Percentiles rank a stretch among this genome's conserved stretches.
These are phyloP conservation scores for Drosophila biarmipes DNA, from an alignment of 1,140 invertebrate genomes.

Conservation along the genomic window DNA sequence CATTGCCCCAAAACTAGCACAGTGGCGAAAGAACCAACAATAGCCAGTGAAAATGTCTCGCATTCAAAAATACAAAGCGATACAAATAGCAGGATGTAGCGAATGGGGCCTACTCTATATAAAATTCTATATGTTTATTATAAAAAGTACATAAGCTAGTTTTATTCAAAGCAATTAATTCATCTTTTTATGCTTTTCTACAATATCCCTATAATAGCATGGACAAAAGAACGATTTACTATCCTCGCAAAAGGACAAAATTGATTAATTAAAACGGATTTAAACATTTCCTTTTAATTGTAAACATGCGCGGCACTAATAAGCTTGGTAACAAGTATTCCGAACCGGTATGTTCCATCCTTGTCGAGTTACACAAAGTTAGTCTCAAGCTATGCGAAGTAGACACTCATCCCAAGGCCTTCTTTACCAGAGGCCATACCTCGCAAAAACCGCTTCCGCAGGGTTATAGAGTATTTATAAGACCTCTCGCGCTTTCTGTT, in stretches of 20 bases:
- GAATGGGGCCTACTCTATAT: slow-evolving; percentile 30
- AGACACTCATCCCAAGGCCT: background rate
- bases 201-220: too few species aligned
- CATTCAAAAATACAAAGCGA: slow-evolving; percentile 78
- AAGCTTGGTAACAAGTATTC: background rate
- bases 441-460: slow-evolving; percentile 9
- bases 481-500: slow-evolving; percentile 53
- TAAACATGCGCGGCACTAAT: too few species aligned
- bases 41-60: slow-evolving; percentile 62
- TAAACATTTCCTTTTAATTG: too few species aligned
- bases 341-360: background rate
- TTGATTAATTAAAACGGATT: too few species aligned
- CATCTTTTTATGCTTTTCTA: too few species aligned
- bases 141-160: too few species aligned
- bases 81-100: slow-evolving; percentile 53
- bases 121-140: background rate
- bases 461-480: slow-evolving; percentile 64
- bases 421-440: background rate
- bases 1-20: slow-evolving; percentile 76
- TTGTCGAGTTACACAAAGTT: background rate
- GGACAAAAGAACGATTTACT: too few species aligned
- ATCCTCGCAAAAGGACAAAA: too few species aligned
- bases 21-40: slow-evolving; percentile 40
- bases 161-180: too few species aligned
- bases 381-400: background rate